Conservation (phyloP, 2,113 vertebrate genomes). For the Heterotilapia buettikoferi region DNA sequence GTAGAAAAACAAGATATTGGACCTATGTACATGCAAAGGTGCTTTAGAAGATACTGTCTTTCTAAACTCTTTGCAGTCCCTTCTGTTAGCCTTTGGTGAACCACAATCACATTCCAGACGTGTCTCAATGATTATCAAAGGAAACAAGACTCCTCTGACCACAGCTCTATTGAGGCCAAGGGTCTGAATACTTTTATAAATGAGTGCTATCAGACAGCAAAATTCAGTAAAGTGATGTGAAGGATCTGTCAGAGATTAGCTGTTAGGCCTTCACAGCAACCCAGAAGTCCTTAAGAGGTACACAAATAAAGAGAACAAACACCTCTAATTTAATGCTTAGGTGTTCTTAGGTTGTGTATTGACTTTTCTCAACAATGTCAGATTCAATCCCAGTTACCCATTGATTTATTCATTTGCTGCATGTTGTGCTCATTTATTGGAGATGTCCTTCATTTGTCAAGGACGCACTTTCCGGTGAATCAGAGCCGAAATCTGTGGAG, state of each 20-base stretch:
- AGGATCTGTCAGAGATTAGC: background rate
- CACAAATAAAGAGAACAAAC: background rate
- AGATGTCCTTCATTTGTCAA: slow-evolving; percentile 33
- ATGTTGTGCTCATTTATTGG: slow-evolving; percentile 31
- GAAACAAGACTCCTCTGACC: background rate
- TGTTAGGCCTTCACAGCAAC: background rate
- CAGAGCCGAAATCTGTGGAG: background rate
- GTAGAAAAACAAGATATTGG: background rate
- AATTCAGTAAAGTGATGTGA: background rate
- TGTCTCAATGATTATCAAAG: background rate
- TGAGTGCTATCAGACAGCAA: background rate
- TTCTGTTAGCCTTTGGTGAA: background rate
- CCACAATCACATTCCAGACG: background rate
- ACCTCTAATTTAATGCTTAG: background rate
- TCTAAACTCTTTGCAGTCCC: background rate
- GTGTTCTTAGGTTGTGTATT: background rate
- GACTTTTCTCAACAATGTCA: slow-evolving; percentile 1
- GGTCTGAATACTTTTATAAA: background rate
- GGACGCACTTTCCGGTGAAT: background rate
- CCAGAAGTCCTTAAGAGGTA: background rate
- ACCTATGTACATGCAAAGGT: background rate
- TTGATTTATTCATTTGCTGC: slow-evolving; percentile 45
- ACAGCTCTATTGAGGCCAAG: background rate
- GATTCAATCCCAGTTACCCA: background rate
- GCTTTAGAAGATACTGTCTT: background rate